Base-by-base conservation (phyloP, 2,113 vertebrate species). In the Pseudorasbora parva region DNA sequence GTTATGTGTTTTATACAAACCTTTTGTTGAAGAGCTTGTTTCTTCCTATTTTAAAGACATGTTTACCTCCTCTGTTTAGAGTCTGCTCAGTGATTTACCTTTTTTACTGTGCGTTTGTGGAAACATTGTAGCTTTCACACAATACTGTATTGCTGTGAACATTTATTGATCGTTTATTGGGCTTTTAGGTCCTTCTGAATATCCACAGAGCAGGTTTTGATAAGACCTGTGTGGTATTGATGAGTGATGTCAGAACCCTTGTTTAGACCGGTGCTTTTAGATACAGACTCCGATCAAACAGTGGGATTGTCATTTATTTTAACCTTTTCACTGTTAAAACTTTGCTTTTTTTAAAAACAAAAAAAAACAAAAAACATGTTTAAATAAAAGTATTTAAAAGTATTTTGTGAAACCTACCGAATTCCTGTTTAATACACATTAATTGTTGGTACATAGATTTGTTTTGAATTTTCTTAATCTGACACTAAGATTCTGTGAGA, bases 331-430 rank as follows among this genome's bases (percentile, higher is more conserved):
- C 77, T 73, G 77, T 85, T 79, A 19, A 45, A 45, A 45, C 78
- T 84, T 82, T 86, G 59, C 47, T 56, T 84, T 78, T 84, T 69
- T 7, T 23, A 54, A 79, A 84, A 51, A 79, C 37, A 37, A 37
- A 37, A 37, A 37, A 37, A 37, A 37, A 37, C 37, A 75, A 86
- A 71, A 78, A 64, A 72, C 75, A 88, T 81, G 81, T 87, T 88
- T 85, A 85, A 88, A 86, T 88, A 88, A 88, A 88, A 86, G 74
- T 88, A 87, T 88, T 87, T 88, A 88, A 86, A 86, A 86, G 27
- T 84, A 41, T n/a, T 47, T 69, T 62, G 15, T 23, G 27, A 66
- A 60, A 37, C 30, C 30, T 41, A n/a, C 33, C 33, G 7, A 54
- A 54, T 54, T 54, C 7, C 41, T 69, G 9, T 49, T 2, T 74